Evolutionary conservation across 2,797 vertebrate species (phyloP).

Genomic region (Hoplostethus atlanticus): DNA sequence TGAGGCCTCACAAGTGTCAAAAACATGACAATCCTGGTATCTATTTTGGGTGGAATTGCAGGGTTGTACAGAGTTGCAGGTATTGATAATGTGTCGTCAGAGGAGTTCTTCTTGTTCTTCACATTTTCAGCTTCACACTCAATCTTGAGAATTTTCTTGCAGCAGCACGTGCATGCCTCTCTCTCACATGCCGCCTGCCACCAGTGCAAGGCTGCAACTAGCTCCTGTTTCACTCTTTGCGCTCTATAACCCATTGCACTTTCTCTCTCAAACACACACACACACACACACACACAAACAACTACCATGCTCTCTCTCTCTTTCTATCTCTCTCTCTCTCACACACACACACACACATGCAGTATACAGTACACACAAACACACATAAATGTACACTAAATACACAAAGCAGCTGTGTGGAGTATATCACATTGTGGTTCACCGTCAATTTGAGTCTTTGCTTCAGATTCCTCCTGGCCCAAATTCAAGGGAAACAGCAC

Average conservation of each 20-base stretch:
- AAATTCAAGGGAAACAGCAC: constrained; percentile 41
- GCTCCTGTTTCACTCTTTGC: constrained; percentile 6
- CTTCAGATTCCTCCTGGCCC: constrained; percentile 62
- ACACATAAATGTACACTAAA: constrained; percentile 1
- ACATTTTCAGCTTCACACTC: constrained; percentile 14
- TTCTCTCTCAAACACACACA: background rate
- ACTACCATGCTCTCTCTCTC: background rate
- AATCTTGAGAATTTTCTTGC: constrained; percentile 22
- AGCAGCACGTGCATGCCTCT: background rate
- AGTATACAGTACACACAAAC: too few relatives aligned
- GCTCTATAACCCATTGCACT: background rate
- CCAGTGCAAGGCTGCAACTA: constrained; percentile 23
- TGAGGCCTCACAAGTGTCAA: too few relatives aligned
- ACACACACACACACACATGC: background rate
- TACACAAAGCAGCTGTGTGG: constrained; percentile 57
- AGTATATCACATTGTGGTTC: constrained; percentile 62
- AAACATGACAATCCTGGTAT: too few relatives aligned
- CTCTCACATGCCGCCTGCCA: constrained; percentile 11
- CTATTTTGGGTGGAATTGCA: background rate
- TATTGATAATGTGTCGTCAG: background rate
- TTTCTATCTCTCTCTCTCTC: background rate
- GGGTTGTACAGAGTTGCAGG: background rate
- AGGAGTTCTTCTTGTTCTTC: background rate
- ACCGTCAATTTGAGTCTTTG: constrained; percentile 68
- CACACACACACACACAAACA: constrained; percentile 11